Percentiles rank a stretch among this genome's conserved stretches.
Conservation (phyloP, 2,113 vertebrate genomes). For the Cynoglossus semilaevis region DNA sequence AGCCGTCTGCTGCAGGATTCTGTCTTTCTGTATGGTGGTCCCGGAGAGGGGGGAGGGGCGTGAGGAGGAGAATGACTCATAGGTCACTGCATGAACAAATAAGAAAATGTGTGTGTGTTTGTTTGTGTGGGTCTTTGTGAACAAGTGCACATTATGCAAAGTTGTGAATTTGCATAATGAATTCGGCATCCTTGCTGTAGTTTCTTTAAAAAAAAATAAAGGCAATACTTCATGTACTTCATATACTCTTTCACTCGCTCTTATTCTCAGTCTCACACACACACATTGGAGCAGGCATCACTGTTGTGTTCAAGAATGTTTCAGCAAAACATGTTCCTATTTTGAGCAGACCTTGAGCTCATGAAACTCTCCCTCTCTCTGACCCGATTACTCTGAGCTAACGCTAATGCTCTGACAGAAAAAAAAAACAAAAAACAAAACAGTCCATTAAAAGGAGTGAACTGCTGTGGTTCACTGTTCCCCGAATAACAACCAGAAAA, state of each 20-base stretch:
- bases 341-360: not conserved
- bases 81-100: slow-evolving; percentile 63
- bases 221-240: slow-evolving; percentile 8
- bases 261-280: not conserved
- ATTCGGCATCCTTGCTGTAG: too few species aligned
- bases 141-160: slow-evolving; percentile 33
- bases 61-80: slow-evolving; percentile 69
- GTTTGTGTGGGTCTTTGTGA: slow-evolving; percentile 13
- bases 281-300: not conserved
- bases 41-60: slow-evolving; percentile 3
- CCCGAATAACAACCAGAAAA: too few species aligned
- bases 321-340: too few species aligned
- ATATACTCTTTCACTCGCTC: slow-evolving; percentile 6
- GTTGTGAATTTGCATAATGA: too few species aligned
- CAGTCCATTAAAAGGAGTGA: too few species aligned
- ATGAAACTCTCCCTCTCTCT: not conserved
- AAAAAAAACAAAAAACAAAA: too few species aligned
- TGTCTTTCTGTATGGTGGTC: slow-evolving; percentile 20
- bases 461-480: too few species aligned
- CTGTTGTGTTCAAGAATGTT: too few species aligned
- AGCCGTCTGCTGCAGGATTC: slow-evolving; percentile 64
- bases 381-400: not conserved
- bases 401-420: too few species aligned
- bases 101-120: slow-evolving; percentile 16
- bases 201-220: slow-evolving; percentile 22